A percentile compares a stretch with the other conserved stretches of the same genome.
These are phyloP conservation scores for Aromia moschata DNA, from an alignment of 2,888 invertebrate genomes.

Conservation along the genomic window DNA sequence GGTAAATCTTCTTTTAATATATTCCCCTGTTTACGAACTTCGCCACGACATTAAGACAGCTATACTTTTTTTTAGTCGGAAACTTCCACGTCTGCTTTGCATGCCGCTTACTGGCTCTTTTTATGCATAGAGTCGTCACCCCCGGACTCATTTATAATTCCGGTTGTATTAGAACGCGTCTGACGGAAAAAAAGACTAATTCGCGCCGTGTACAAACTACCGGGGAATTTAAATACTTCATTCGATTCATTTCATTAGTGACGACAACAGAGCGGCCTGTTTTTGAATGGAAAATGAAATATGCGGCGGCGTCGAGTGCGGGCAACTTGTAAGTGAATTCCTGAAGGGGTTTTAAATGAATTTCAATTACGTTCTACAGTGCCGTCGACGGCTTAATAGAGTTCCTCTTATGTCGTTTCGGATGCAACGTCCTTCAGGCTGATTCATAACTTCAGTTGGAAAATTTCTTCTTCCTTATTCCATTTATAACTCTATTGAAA, in stretches of 20 bases:
- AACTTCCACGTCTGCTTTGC: constrained; percentile 46
- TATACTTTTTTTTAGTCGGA: constrained; percentile 41
- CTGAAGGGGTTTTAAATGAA: constrained; percentile 3
- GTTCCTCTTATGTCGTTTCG: constrained; percentile 11
- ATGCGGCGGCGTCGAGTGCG: constrained; percentile 3
- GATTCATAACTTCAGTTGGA: too few relatives aligned
- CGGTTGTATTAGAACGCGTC: constrained; percentile 11
- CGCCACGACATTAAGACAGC: constrained; percentile 45
- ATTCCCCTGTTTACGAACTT: constrained; percentile 46
- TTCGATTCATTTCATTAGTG: constrained; percentile 27
- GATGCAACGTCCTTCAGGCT: neutral
- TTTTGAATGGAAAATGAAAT: constrained; percentile 21
- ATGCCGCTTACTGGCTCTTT: constrained; percentile 31
- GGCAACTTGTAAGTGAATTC: neutral
- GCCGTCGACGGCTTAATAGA: constrained; percentile 8
- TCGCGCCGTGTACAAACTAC: constrained; percentile 21
- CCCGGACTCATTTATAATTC: constrained; percentile 23
- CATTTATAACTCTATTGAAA: too few relatives aligned
- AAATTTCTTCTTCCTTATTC: too few relatives aligned
- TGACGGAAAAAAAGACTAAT: constrained; percentile 19
- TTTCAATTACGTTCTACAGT: constrained; percentile 18
- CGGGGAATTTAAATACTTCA: constrained; percentile 23
- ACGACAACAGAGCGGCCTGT: constrained; percentile 8
- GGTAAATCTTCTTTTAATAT: constrained; percentile 50
- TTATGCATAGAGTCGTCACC: constrained; percentile 28